Evolutionary conservation across 2,888 invertebrate genomes (phyloP).

Genomic region (Drosophila hamatofila): DNA sequence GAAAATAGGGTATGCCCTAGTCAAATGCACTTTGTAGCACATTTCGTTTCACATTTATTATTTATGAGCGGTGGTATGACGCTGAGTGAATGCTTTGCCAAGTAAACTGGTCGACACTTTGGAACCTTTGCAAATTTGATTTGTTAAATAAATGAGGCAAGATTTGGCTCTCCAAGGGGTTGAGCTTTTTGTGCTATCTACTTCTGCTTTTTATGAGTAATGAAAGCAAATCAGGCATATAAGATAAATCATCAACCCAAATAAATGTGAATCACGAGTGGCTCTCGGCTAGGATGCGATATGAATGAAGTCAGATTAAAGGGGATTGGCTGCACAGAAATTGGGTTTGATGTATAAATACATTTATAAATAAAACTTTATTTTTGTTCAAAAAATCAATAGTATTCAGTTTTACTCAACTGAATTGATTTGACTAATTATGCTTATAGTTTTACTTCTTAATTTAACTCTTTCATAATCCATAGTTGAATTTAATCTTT

Average conservation of each 20-base stretch:
- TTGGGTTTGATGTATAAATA: no score
- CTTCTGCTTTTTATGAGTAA: constrained; percentile 3
- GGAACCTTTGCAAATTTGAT: constrained; percentile 32
- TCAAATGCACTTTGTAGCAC: not conserved
- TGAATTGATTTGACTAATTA: no score
- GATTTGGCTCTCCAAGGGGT: constrained; percentile 10
- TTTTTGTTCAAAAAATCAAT: no score
- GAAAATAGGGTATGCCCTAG: not conserved
- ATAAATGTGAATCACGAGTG: constrained; percentile 1
- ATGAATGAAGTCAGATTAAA: not conserved
- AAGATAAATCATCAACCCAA: constrained; percentile 9
- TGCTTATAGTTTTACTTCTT: no score
- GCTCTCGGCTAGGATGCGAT: not conserved
- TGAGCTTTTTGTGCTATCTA: constrained; percentile 15
- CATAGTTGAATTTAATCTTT: no score
- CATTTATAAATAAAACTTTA: no score
- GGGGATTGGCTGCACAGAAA: no score
- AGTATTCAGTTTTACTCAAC: no score
- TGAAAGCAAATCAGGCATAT: constrained; percentile 27
- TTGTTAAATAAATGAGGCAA: constrained; percentile 34
- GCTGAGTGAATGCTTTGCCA: constrained; percentile 35
- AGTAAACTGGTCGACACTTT: constrained; percentile 33
- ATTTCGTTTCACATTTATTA: constrained; percentile 52
- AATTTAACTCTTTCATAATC: no score
- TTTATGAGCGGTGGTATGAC: constrained; percentile 46